phyloP scores from a whole-genome alignment of 2,888 invertebrate genomes.

The Troilus luridus region DNA sequence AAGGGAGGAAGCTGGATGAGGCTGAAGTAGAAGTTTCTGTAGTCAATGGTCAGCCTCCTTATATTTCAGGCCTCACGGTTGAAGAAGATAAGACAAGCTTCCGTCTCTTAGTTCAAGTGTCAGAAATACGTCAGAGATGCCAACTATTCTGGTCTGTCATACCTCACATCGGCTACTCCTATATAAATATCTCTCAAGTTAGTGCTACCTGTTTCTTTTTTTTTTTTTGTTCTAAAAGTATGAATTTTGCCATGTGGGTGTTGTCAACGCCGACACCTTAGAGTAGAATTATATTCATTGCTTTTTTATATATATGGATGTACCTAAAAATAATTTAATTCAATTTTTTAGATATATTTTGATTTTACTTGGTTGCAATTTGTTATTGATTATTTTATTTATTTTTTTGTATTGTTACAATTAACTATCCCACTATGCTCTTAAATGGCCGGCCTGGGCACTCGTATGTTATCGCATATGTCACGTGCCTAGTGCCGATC shows the following conservation, averaged over 20 bases:
- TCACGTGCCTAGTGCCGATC: too few relatives aligned
- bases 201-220: not conserved
- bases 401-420: too few relatives aligned
- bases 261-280: too few relatives aligned
- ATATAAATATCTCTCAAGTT: slow-evolving; percentile 15
- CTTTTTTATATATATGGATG: too few relatives aligned
- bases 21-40: slow-evolving; percentile 27
- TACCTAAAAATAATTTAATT: too few relatives aligned
- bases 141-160: slow-evolving; percentile 23
- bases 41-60: slow-evolving; percentile 48
- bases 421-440: too few relatives aligned
- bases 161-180: slow-evolving; percentile 18
- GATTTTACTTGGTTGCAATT: too few relatives aligned
- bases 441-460: too few relatives aligned
- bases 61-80: not conserved
- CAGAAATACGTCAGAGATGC: slow-evolving; percentile 34
- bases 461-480: too few relatives aligned
- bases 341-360: too few relatives aligned
- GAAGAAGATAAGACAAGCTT: not conserved
- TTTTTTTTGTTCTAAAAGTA: not conserved
- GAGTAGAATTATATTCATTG: too few relatives aligned
- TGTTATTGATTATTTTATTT: too few relatives aligned
- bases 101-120: not conserved
- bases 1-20: not conserved
- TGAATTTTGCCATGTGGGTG: not conserved